A percentile compares a stretch with the other conserved stretches of the same genome.
Conservation (phyloP, 2,888 invertebrate species). For the Sclerodermus sp. region DNA sequence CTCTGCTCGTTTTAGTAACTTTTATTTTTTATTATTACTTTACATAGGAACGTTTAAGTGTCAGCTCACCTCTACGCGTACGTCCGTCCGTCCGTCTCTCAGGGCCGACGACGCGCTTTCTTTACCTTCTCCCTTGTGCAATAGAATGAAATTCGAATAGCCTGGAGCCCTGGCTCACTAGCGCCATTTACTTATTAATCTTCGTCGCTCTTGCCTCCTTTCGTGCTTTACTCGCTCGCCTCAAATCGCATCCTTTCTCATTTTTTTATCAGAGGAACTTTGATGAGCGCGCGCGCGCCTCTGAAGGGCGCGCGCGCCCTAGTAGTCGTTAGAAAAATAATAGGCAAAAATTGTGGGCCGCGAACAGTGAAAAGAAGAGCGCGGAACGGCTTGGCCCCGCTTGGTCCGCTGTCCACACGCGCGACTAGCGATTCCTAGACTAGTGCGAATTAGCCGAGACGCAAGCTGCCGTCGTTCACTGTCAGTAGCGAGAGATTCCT, state of each 20-base stretch:
- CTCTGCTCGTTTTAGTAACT: slow-evolving; percentile 32
- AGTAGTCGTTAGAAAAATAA: slow-evolving; percentile 47
- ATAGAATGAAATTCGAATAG: too few species aligned
- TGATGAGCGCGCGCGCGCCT: slow-evolving; percentile 34
- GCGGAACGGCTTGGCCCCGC: slow-evolving; percentile 3
- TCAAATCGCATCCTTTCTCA: slow-evolving; percentile 14
- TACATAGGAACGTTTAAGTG: slow-evolving; percentile 56
- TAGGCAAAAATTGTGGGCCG: slow-evolving; percentile 35
- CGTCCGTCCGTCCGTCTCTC: slow-evolving; percentile 19
- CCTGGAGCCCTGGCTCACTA: too few species aligned
- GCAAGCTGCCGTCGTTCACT: too few species aligned
- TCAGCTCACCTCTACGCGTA: slow-evolving; percentile 34
- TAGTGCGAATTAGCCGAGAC: too few species aligned
- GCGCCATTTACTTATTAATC: too few species aligned
- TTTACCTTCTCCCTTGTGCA: background rate
- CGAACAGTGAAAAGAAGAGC: slow-evolving; percentile 1
- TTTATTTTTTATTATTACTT: slow-evolving; percentile 52
- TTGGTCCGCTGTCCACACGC: slow-evolving; percentile 27
- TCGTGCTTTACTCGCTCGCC: slow-evolving; percentile 10
- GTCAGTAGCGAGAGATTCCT: too few species aligned
- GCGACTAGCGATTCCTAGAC: slow-evolving; percentile 10
- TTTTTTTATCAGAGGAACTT: slow-evolving; percentile 43
- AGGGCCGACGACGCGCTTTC: slow-evolving; percentile 13
- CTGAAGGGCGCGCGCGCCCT: slow-evolving; percentile 27
- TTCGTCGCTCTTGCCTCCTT: too few species aligned